Conservation (phyloP, 2,797 vertebrate genomes). For the Naso thynnoides region DNA sequence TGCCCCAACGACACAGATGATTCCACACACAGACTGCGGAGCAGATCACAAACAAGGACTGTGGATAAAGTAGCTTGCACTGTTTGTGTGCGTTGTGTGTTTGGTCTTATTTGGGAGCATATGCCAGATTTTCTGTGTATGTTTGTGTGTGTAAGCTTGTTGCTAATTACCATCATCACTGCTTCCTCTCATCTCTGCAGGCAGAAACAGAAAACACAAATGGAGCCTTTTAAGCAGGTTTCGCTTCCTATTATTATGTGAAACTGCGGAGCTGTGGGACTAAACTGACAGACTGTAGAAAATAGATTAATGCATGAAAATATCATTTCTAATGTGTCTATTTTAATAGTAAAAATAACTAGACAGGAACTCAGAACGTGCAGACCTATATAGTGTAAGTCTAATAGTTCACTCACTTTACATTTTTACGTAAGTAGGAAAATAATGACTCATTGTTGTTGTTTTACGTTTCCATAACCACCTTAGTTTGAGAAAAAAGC, state of each 20-base stretch:
- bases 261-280: slow-evolving; percentile 20
- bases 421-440: too few relatives aligned
- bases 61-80: slow-evolving; percentile 1
- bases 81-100: neutral
- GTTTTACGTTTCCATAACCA: too few relatives aligned
- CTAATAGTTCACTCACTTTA: too few relatives aligned
- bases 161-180: slow-evolving; percentile 54
- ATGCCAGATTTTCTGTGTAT: neutral
- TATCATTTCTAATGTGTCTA: neutral
- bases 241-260: slow-evolving; percentile 6
- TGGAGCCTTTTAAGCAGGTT: slow-evolving; percentile 36
- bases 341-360: too few relatives aligned
- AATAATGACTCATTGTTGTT: too few relatives aligned
- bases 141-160: neutral
- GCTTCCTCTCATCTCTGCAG: slow-evolving; percentile 35
- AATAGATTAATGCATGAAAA: neutral
- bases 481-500: too few relatives aligned
- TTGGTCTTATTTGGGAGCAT: neutral
- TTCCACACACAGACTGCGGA: neutral
- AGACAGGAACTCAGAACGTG: too few relatives aligned
- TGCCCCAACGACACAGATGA: neutral
- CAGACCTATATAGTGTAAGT: too few relatives aligned
- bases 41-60: slow-evolving; percentile 1
- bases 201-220: slow-evolving; percentile 29
- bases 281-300: slow-evolving; percentile 1